A percentile compares a stretch with the other conserved stretches of the same genome.
These are phyloP conservation scores for Rhynchophorus ferrugineus DNA, from an alignment of 1,140 invertebrate genomes.

Conservation along the genomic window DNA sequence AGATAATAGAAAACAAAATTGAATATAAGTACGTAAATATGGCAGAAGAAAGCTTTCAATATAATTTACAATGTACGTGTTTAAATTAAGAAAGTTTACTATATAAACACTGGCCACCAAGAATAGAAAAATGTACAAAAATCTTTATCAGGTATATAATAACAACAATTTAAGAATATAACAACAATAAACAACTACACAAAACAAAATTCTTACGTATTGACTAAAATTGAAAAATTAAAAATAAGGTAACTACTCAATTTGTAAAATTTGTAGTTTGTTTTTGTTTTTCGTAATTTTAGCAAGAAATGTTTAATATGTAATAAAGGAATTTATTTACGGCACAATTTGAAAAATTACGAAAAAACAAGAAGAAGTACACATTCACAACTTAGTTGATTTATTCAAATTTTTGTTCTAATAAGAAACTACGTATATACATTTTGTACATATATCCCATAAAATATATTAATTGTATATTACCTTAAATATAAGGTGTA, in stretches of 20 bases:
- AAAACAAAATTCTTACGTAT: slow-evolving; percentile 4
- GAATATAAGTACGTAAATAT: slow-evolving; percentile 22
- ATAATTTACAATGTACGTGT: not conserved
- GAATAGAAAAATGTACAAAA: slow-evolving; percentile 12
- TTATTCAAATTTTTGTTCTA: slow-evolving; percentile 3
- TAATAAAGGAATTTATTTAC: slow-evolving; percentile 3
- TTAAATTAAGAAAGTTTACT: slow-evolving; percentile 1
- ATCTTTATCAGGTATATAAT: slow-evolving; percentile 12
- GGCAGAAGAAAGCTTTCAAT: slow-evolving; percentile 3
- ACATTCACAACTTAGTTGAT: slow-evolving; percentile 1
- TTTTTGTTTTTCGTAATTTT: not conserved
- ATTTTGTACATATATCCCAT: slow-evolving; percentile 26
- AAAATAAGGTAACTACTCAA: slow-evolving; percentile 9
- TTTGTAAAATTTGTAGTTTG: not conserved
- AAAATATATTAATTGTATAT: slow-evolving; percentile 30
- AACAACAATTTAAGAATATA: slow-evolving; percentile 18
- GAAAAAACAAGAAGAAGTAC: slow-evolving; percentile 6
- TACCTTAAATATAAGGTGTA: not conserved
- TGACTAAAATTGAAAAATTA: not conserved
- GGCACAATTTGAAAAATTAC: not conserved
- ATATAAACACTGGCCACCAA: slow-evolving; percentile 16
- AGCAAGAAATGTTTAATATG: not conserved
- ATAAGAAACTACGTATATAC: slow-evolving; percentile 25
- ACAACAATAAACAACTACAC: slow-evolving; percentile 20
- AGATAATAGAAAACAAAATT: slow-evolving; percentile 16